Conservation (phyloP, 30 jellyfish, hydroid and myxozoan genomes). For the Aurelia sp. region DNA sequence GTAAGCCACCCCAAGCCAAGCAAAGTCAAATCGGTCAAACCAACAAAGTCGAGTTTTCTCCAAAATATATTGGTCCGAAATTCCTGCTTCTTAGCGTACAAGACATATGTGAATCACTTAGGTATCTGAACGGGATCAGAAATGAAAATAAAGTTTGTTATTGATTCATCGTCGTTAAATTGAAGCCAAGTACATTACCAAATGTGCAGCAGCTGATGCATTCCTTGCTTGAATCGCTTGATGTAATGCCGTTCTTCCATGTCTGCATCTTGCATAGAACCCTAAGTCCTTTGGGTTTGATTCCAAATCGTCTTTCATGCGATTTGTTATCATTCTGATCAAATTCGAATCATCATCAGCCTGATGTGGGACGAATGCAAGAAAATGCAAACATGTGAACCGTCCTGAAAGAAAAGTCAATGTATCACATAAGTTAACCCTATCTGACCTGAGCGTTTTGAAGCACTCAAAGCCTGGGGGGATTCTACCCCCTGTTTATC, state of each 20-base stretch:
- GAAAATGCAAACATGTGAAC: constrained; percentile 46
- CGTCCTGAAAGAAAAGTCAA: constrained; percentile 17
- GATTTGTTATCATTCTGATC: background rate
- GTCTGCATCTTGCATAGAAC: constrained; percentile 40
- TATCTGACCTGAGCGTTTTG: too few species aligned
- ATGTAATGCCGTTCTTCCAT: constrained; percentile 64
- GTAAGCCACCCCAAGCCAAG: too few species aligned
- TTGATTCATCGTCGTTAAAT: background rate
- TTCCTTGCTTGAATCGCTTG: constrained; percentile 9
- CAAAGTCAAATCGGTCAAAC: too few species aligned
- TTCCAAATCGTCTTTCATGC: background rate
- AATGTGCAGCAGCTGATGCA: background rate
- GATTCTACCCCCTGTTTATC: too few species aligned
- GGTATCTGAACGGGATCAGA: too few species aligned
- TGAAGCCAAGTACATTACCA: constrained; percentile 1
- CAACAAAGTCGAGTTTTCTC: too few species aligned
- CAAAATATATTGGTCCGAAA: too few species aligned
- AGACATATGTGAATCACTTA: background rate
- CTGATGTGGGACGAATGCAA: constrained; percentile 2
- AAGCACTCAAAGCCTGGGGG: too few species aligned
- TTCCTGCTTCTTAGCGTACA: too few species aligned
- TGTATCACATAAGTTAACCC: too few species aligned
- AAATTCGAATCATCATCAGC: background rate
- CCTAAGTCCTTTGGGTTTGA: too few species aligned
- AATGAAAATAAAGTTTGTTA: background rate